These are phyloP conservation scores for Oceanodroma leucorhoa DNA, from an alignment of 2,797 vertebrate species.

Conservation along the genomic window DNA sequence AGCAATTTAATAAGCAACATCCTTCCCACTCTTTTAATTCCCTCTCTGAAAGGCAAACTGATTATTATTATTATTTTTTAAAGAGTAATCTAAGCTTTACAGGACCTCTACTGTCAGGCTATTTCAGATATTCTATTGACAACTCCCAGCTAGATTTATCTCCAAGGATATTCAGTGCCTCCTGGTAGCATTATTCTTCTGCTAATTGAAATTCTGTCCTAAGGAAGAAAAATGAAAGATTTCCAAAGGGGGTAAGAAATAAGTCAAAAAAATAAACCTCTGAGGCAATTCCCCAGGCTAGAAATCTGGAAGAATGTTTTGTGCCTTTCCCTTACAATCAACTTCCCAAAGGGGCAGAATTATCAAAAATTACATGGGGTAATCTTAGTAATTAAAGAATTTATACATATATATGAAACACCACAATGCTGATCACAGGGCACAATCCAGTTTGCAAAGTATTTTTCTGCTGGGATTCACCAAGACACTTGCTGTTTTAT, in stretches of 20 bases:
- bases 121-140: background rate
- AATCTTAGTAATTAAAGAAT: background rate
- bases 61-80: background rate
- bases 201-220: slow-evolving; percentile 37
- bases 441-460: background rate
- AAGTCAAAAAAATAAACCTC: background rate
- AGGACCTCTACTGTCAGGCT: background rate
- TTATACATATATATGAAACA: background rate
- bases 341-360: background rate
- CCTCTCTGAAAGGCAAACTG: background rate
- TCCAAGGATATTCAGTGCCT: slow-evolving; percentile 2
- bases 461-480: background rate
- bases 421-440: background rate
- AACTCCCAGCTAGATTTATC: slow-evolving; percentile 16
- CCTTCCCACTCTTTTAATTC: background rate
- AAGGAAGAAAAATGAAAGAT: background rate
- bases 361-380: background rate
- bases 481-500: background rate
- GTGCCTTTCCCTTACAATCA: background rate
- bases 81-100: background rate
- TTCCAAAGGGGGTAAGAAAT: background rate
- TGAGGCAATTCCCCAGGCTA: background rate
- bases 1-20: background rate
- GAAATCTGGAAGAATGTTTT: background rate
- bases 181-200: background rate